Evolutionary conservation across 2,113 vertebrate genomes (phyloP).

Genomic region (Pyxicephalus adspersus): DNA sequence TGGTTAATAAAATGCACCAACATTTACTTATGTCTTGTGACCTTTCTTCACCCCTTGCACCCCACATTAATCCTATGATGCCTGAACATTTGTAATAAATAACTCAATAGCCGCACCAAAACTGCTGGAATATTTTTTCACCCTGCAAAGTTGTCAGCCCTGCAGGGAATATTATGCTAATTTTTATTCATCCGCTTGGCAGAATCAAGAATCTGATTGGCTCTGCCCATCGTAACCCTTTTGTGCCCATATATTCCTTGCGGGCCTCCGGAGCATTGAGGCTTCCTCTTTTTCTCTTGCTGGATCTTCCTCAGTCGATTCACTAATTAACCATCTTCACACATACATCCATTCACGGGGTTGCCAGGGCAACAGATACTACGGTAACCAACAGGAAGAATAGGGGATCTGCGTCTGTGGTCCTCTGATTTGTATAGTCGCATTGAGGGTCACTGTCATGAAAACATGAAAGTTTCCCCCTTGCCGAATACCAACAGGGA

Average conservation of each 20-base stretch:
- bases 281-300: neutral
- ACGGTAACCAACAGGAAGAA: conserved; percentile 23
- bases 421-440: neutral
- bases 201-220: neutral
- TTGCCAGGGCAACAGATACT: conserved; percentile 46
- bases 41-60: neutral
- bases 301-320: conserved; percentile 24
- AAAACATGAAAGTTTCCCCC: neutral
- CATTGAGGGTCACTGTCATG: conserved; percentile 26
- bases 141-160: neutral
- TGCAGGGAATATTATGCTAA: neutral
- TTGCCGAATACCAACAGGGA: neutral
- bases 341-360: conserved; percentile 47
- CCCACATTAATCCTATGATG: neutral
- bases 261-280: neutral
- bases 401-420: neutral
- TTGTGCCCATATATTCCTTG: neutral
- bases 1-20: no score
- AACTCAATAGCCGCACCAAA: neutral
- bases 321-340: conserved; percentile 35
- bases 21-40: neutral
- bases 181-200: conserved; percentile 25
- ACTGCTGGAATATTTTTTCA: neutral
- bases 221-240: conserved; percentile 17
- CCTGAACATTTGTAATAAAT: conserved; percentile 1